These are phyloP conservation scores for Stenchaetothrips biformis DNA, from an alignment of 2,888 invertebrate genomes.

Conservation along the genomic window DNA sequence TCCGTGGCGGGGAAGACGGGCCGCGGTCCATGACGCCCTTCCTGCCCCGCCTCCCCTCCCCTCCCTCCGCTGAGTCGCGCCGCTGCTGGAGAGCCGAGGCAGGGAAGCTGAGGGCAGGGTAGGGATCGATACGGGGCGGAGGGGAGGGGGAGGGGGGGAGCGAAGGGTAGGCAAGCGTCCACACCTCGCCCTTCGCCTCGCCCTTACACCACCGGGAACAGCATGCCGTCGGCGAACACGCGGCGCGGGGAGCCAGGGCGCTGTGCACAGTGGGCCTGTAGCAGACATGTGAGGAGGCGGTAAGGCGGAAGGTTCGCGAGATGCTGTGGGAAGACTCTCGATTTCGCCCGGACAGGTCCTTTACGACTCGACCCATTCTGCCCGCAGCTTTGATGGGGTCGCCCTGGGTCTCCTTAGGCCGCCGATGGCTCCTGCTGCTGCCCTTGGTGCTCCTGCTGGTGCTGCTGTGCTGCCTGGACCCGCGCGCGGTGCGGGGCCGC, in stretches of 20 bases:
- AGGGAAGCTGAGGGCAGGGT: neutral
- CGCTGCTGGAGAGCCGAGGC: neutral
- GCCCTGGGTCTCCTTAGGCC: neutral
- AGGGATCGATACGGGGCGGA: neutral
- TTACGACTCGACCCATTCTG: neutral
- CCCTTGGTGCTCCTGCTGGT: neutral
- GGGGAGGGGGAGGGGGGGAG: neutral
- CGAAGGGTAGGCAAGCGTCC: neutral
- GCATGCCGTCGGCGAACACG: too few species aligned
- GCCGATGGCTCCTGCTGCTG: slow-evolving; percentile 11
- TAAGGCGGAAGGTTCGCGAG: too few species aligned
- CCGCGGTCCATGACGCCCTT: neutral
- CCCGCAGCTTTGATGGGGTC: neutral
- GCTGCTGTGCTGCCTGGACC: slow-evolving; percentile 9
- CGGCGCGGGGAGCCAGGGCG: too few species aligned
- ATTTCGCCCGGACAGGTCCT: too few species aligned
- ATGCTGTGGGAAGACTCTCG: too few species aligned
- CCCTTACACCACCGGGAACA: too few species aligned
- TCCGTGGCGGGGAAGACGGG: too few species aligned
- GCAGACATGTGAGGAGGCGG: too few species aligned
- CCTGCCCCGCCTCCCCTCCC: neutral
- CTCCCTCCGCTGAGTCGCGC: neutral
- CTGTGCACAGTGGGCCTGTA: too few species aligned
- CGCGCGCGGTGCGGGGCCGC: neutral
- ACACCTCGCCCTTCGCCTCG: too few species aligned